Conservation (phyloP, 2,113 vertebrate genomes). For the Callithrix jacchus region DNA sequence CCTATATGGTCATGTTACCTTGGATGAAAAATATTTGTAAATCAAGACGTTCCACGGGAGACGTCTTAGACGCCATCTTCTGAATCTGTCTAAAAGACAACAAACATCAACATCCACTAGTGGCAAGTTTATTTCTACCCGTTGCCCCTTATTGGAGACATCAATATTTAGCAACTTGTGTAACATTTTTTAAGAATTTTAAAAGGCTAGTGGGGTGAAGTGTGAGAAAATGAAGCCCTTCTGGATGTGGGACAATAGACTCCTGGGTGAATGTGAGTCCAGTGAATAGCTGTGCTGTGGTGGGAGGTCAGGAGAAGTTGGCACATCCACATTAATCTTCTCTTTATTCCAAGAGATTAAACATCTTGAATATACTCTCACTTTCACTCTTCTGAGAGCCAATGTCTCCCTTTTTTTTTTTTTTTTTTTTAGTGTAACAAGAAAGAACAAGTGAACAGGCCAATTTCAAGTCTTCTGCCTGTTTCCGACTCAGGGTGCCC, state of each 20-base stretch:
- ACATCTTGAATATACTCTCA: background rate
- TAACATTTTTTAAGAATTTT: background rate
- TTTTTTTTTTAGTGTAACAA: background rate
- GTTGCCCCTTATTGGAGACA: constrained; percentile 28
- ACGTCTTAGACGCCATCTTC: background rate
- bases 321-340: background rate
- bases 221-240: background rate
- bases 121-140: background rate
- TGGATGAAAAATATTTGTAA: background rate
- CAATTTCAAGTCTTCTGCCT: background rate
- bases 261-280: background rate
- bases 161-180: background rate
- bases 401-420: background rate
- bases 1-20: constrained; percentile 17
- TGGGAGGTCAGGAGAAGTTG: background rate
- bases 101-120: constrained; percentile 1
- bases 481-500: rapidly evolving
- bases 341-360: background rate
- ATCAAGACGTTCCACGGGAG: background rate
- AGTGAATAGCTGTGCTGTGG: background rate
- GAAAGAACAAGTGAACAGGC: background rate
- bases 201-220: background rate
- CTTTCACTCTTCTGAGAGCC: background rate
- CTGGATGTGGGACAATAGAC: background rate
- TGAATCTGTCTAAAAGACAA: constrained; percentile 34